Base-by-base conservation (phyloP, 1,140 invertebrate genomes). In the Sitodiplosis mosellana region DNA sequence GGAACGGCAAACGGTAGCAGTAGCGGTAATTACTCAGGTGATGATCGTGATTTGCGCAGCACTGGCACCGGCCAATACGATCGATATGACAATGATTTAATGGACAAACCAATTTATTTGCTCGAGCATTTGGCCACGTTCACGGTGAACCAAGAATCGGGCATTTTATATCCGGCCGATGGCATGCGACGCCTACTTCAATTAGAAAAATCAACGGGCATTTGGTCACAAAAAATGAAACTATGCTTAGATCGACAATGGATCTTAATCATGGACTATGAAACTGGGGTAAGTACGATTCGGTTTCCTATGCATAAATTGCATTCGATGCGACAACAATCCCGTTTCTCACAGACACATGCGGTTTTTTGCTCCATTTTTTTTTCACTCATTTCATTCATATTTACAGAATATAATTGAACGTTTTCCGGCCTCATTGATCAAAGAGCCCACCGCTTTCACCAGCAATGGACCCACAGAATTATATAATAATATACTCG, bases 171-270 rank as follows among this genome's bases (percentile, higher is more conserved):
- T 66, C 84, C 86, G 7, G 78, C 83, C 8, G 93, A 98, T 70
- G 95, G 95, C n/a, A 91, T 99, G 79, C 71, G 91, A 18, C 74
- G 92, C 36, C 73, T 99, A 41, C 71, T 95, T 19, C 88, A 95
- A 65, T 78, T 99, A 68, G 95, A 98, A 70, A 95, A 95, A 68
- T 88, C 87, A 27, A 94, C 63, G 58, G 73, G 73, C 48, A 97
- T 99, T 63, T 99, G 93, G 93, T 97, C 92, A 33, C 94, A 98
- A 69, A 93, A 94, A 63, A 95, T 97, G 87, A 79, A 90, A 56
- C 69, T 97, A 33, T 79, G 84, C 53, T 66, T 97, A 37, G 90
- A 95, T 56, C 75, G 81, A 43, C 79, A 79, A 54, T 87, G 84
- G 81, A 81, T 96, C 48, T 75, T 95, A 18, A 90, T 96, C 45